Evolutionary conservation across 2,797 vertebrate species (phyloP), one percentile per base, ranked within the genome.

Genomic region (Cyclura pinguis): DNA sequence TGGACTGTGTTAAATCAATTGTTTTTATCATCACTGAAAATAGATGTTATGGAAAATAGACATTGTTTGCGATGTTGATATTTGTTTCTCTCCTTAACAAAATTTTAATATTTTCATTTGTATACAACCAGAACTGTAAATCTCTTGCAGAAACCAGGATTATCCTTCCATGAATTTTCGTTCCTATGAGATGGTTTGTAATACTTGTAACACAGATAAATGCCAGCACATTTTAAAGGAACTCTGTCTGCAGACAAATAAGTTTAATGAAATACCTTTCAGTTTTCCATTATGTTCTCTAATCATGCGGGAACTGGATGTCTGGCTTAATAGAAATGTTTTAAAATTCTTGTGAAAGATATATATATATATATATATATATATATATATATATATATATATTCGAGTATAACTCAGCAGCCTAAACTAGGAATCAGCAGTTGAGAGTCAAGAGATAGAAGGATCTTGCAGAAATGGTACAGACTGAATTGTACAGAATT

Each of bases 401-500:
- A 47, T 47, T 3, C 55, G 35, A 57, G 62, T 59, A 55, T 84
- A 90, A 90, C 18, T 76, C 83, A 62, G 62, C 8, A 76, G 90
- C 77, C 9, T 35, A 84, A 59, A 86, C 10, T 38, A 38, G 42
- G 88, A 62, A 18, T 42, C 32, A 88, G 74, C 84, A 90, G 5
- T 0, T 82, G 20, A 2, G 42, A 92, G 38, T 18, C 57, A 59
- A 47, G 86, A 67, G 72, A 47, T n/a, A 57, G 50, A 81, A 29
- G 77, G 91, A 88, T 13, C 55, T 64, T 90, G 82, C 29, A 92
- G 50, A 92, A 92, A 93, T 57, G 0, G 83, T 13, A 0, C 10
- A 0, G 0, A 73, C 87, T 88, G 47, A n/a, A 64, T 72, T 86
- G 89, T 92, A 91, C 77, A 85, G 35, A 87, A 88, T 90, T 62